phyloP scores from a whole-genome alignment of 2,113 vertebrate species.

The Pomatostomus ruficeps region DNA sequence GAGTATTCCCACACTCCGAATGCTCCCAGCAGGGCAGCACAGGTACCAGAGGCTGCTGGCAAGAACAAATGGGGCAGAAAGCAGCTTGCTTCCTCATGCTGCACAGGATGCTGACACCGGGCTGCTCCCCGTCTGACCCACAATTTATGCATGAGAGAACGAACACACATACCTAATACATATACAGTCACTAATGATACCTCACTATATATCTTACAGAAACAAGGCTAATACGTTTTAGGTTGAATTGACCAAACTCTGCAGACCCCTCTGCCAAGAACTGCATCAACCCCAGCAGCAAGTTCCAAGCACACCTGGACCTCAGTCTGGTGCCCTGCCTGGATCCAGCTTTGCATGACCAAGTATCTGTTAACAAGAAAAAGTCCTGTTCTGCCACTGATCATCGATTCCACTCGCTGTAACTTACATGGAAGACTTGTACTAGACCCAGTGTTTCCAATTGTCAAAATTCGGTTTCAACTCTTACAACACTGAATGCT shows the following conservation, averaged over 20 bases:
- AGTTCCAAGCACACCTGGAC: neutral
- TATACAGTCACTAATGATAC: neutral
- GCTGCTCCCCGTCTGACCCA: neutral
- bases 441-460: neutral
- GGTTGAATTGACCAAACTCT: neutral
- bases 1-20: neutral
- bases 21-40: neutral
- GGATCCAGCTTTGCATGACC: neutral
- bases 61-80: neutral
- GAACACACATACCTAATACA: neutral
- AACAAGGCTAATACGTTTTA: neutral
- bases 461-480: neutral
- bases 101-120: fast-evolving
- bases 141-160: neutral
- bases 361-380: neutral
- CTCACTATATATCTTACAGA: neutral
- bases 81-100: neutral
- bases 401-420: fast-evolving
- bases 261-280: neutral
- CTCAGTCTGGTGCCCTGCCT: neutral
- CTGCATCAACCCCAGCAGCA: neutral
- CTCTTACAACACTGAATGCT: neutral
- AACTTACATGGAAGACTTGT: neutral
- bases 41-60: neutral
- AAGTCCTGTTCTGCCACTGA: neutral